Percentiles rank a stretch among this genome's conserved stretches.
phyloP scores from a whole-genome alignment of 2,888 invertebrate species.

The Fragum sueziense region DNA sequence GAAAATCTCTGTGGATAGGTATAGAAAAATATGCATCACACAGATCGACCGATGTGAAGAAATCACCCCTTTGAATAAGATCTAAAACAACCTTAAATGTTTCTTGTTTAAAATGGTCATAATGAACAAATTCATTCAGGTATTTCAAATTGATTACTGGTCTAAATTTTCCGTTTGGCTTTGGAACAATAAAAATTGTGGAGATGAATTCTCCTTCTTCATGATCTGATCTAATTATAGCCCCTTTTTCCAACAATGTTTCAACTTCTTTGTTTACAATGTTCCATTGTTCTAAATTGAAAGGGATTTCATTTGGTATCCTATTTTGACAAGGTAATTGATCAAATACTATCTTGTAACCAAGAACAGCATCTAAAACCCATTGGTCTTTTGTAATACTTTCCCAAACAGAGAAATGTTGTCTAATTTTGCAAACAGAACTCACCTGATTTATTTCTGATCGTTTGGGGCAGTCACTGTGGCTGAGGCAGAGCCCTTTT shows the following conservation, averaged over 20 bases:
- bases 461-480: slow-evolving; percentile 1
- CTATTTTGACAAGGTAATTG: neutral
- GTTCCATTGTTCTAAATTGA: slow-evolving; percentile 8
- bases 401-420: neutral
- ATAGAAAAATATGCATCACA: slow-evolving; percentile 9
- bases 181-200: neutral
- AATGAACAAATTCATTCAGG: slow-evolving; percentile 39
- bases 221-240: neutral
- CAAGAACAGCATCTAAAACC: slow-evolving; percentile 10
- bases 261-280: slow-evolving; percentile 24
- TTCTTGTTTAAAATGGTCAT: too few species aligned
- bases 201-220: slow-evolving; percentile 16
- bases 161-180: neutral
- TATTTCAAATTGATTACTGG: slow-evolving; percentile 25
- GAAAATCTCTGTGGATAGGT: too few species aligned
- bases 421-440: neutral
- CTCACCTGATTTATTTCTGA: neutral
- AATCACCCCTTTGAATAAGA: neutral
- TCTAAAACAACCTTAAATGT: neutral
- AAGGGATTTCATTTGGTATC: slow-evolving; percentile 28
- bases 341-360: slow-evolving; percentile 33
- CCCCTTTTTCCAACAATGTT: neutral
- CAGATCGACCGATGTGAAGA: neutral
- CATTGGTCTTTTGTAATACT: neutral
- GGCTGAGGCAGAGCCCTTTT: neutral